These are phyloP conservation scores for Montipora cactus DNA, from an alignment of 64 coral and sea anemone species.

Conservation along the genomic window DNA sequence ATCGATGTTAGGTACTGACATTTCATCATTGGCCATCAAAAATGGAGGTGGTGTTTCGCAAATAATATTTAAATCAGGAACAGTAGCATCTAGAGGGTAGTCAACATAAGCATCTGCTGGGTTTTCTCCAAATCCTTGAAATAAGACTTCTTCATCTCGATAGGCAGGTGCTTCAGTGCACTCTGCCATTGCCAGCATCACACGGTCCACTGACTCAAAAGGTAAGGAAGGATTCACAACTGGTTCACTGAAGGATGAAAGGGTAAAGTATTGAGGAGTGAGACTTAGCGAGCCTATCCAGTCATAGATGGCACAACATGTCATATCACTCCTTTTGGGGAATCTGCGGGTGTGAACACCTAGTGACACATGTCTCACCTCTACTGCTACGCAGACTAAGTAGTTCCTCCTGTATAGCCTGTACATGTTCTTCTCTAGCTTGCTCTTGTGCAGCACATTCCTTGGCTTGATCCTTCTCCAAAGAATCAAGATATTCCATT, in stretches of 20 bases:
- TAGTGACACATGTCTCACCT: conserved; percentile 45
- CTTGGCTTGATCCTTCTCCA: not conserved
- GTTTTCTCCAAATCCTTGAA: conserved; percentile 49
- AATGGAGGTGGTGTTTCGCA: too few relatives aligned
- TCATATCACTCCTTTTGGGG: not conserved
- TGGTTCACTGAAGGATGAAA: not conserved
- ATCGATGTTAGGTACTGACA: too few relatives aligned
- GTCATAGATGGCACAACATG: conserved; percentile 48
- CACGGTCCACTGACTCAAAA: conserved; percentile 33
- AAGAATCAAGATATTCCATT: conserved; percentile 21
- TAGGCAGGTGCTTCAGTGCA: conserved; percentile 12
- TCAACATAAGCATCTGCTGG: too few relatives aligned
- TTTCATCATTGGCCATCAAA: too few relatives aligned
- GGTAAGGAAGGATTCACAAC: conserved; percentile 33
- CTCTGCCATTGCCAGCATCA: conserved; percentile 31
- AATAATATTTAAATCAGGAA: too few relatives aligned
- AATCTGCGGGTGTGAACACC: conserved; percentile 43
- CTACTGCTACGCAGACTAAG: conserved; percentile 8
- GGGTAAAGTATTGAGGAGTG: not conserved
- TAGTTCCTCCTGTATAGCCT: not conserved
- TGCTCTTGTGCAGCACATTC: not conserved
- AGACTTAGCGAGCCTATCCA: conserved; percentile 43
- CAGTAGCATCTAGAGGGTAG: too few relatives aligned
- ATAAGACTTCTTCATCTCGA: conserved; percentile 43
- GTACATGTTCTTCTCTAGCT: not conserved